Percentiles rank a stretch among this genome's conserved stretches.
phyloP scores from a whole-genome alignment of 2,113 vertebrate species.

The Mystacornis crossleyi region DNA sequence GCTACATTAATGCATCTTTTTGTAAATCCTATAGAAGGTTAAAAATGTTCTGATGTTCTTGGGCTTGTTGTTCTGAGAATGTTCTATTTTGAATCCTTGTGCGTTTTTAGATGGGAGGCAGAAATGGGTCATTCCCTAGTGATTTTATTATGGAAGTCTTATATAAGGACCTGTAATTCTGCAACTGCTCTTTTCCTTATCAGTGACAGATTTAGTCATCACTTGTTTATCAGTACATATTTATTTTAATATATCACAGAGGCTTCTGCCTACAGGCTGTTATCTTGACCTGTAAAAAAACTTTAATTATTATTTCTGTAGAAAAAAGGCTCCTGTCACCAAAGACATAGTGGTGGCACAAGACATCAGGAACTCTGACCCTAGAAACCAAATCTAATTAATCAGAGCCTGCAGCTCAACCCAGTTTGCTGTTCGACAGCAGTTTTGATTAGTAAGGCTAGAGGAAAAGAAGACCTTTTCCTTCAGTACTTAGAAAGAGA shows the following conservation, averaged over 20 bases:
- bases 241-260: not conserved
- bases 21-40: not conserved
- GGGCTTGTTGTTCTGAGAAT: not conserved
- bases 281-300: not conserved
- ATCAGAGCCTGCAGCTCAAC: not conserved
- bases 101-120: conserved; percentile 12
- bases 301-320: not conserved
- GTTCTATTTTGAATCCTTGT: conserved; percentile 27
- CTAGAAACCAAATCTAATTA: not conserved
- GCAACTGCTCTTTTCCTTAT: not conserved
- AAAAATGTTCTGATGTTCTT: conserved; percentile 10
- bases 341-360: not conserved
- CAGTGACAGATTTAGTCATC: not conserved
- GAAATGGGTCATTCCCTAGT: conserved; percentile 32
- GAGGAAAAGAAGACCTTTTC: not conserved
- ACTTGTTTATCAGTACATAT: not conserved
- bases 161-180: not conserved
- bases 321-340: not conserved
- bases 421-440: not conserved
- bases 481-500: not conserved
- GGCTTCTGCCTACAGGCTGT: not conserved
- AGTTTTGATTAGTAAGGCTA: not conserved
- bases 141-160: not conserved
- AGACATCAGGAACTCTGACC: not conserved
- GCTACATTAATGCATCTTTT: not conserved